Base-by-base conservation (phyloP, 2,113 vertebrate species). In the Cromileptes altivelis region DNA sequence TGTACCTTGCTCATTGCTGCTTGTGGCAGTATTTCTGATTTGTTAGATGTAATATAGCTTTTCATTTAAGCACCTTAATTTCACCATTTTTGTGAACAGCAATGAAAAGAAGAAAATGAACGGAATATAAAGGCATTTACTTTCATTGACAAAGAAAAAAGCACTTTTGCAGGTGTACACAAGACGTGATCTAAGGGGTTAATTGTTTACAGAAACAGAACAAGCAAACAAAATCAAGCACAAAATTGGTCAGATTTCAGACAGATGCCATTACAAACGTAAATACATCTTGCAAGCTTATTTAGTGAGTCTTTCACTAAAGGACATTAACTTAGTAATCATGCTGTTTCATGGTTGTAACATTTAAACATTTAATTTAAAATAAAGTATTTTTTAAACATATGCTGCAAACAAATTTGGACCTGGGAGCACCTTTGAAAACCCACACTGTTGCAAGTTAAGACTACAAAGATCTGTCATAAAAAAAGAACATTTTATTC, bases 81-180 rank as follows among this genome's bases (percentile, higher is more conserved):
- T 53, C 14, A 49, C 21, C 19, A 33, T 45, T 67, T 53, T 33
- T 57, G 21, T 60, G 53, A 82, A 63, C 8, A 84, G 62, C 23
- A 70, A 62, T 12, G 3, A 25, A 75, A 45, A 80, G 27, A 42
- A 80, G 75, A 52, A 71, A 14, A 49, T 6, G 6, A 47, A 30
- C 68, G 13, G n/a, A 86, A 80, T 88, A 90, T 64, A 82, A 93
- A 93, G 75, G 81, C 78, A 64, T 91, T 92, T 93, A 91, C 84
- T 92, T 88, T 77, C 25, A 17, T 56, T 81, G 18, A 89, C 63
- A 84, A 85, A 91, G 65, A 84, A 68, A 83, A 89, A 84, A 92
- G 72, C 82, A 90, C 83, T 85, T 89, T 70, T 69, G 61, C 60
- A 64, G 62, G 52, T 81, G 70, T 82, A 88, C 83, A 91, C 75